Base-by-base conservation (phyloP, 2,797 vertebrate species). In the Ceryle rudis region DNA sequence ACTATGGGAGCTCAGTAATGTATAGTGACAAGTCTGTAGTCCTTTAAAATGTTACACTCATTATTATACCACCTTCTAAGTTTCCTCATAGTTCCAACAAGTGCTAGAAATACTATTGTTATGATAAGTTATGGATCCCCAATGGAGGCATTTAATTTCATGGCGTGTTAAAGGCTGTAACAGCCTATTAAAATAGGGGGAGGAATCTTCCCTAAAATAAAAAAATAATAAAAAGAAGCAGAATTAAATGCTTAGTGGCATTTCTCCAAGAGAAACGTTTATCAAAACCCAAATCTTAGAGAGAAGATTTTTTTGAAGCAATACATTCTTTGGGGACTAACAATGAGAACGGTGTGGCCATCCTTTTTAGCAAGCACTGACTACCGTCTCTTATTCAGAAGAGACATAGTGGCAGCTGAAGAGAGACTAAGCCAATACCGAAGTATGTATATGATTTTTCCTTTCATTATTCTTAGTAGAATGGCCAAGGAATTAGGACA, bases 71-170 rank as follows among this genome's bases (percentile, higher is more conserved):
- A 79, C 89, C 80, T 90, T 81, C 86, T 81, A 89, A 95, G 90
- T 97, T 96, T 94, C 60, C 67, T 90, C 66, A 42, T 37, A 90
- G 80, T 94, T 96, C 93, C 81, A 93, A 92, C 73, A 96, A 93
- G 83, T 94, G 57, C 86, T 89, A 61, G 93, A 94, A 96, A 95
- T 94, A 89, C 91, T 82, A 92, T 92, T 97, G 87, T 96, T 97
- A 95, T 95, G 90, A 49, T 96, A 96, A 96, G 91, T 95, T 94
- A 95, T 85, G 64, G 95, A 93, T 96, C 90, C 95, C 83, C 93
- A 91, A 31, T 51, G 86, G 90, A 95, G 71, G 64, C 70, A 84
- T 89, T 96, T 96, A 92, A 96, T 95, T 97, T 96, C 91, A 96
- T 95, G 87, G 39, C 61, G 82, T 95, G 94, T 95, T 95, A 96